Evolutionary conservation across 2,113 vertebrate species (phyloP).

Genomic region (Ammodytes marinus): DNA sequence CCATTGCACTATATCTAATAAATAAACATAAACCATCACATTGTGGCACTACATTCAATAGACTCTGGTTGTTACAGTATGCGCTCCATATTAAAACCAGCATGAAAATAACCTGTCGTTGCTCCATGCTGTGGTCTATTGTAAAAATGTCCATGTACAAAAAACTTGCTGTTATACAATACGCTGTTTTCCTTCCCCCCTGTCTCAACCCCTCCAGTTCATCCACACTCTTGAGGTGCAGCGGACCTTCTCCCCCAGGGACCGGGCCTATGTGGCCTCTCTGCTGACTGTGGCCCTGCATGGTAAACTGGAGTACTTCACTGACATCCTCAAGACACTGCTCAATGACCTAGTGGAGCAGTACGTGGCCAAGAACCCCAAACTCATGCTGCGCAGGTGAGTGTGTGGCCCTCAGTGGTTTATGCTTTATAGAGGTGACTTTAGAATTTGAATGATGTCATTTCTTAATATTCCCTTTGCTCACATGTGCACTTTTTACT

Average conservation of each 20-base stretch:
- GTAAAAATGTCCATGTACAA: neutral
- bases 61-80: too few relatives aligned
- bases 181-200: neutral
- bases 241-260: slow-evolving; percentile 94
- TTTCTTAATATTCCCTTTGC: neutral
- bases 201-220: slow-evolving; percentile 80
- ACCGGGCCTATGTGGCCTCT: slow-evolving; percentile 95
- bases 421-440: neutral
- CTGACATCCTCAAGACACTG: slow-evolving; percentile 96
- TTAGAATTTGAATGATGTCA: neutral
- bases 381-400: slow-evolving; percentile 97
- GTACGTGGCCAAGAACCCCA: slow-evolving; percentile 97
- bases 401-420: neutral
- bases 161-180: neutral
- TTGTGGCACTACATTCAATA: too few relatives aligned
- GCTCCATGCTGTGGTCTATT: too few relatives aligned
- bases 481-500: neutral
- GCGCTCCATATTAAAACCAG: too few relatives aligned
- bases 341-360: slow-evolving; percentile 95
- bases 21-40: too few relatives aligned
- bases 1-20: too few relatives aligned
- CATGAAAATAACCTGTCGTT: too few relatives aligned
- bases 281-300: slow-evolving; percentile 94
- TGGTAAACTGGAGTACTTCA: slow-evolving; percentile 97
- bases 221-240: slow-evolving; percentile 97